Evolutionary conservation across 2,113 vertebrate genomes (phyloP), one percentile per base, ranked within the genome.

Genomic region (Chloroceryle aenea): DNA sequence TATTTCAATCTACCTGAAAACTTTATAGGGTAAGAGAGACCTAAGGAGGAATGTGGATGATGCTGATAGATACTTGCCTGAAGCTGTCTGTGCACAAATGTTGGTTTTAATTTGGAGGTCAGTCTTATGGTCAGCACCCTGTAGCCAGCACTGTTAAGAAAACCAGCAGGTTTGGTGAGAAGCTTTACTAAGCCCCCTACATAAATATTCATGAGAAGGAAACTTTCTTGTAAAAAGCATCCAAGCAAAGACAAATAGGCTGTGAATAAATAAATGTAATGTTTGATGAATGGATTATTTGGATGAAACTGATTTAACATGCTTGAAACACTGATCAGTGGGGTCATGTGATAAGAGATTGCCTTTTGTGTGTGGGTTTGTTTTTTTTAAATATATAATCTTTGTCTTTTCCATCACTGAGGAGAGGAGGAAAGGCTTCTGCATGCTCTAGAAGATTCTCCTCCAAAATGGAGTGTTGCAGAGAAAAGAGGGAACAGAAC

Each of bases 271-370:
- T 88, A 88, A 45, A 53, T 56, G 32, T 67, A 56, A 23, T 36
- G 71, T 29, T 55, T 55, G 45, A 62, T 78, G 40, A 72, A 76
- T 43, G 8, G 36, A 66, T 69, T 5, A 7, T 64, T 85, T 86
- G 22, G 59, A 40, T 93, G 30, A 88, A 92, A 66, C n/a, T 32
- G 32, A 25, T 43, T 89, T 94, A 50, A 91, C 84, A 78, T 32
- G 32, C 43, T 92, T 79, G 38, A 30, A 59, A 90, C 85, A 72
- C 22, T 50, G 14, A 85, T 64, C 47, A 36, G 32, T 75, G 32
- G 18, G 18, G 13, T 67, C 38, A 29, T 50, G 23, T 55, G 56
- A 45, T 67, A 55, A 32, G 68, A 86, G 38, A 64, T 12, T 67
- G 10, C 45, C 12, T 56, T 67, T 93, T 78, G 20, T 84, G 78